Evolutionary conservation across 2,797 vertebrate genomes (phyloP), one percentile per base, ranked within the genome.

Genomic region (Emydoidea blandingii): DNA sequence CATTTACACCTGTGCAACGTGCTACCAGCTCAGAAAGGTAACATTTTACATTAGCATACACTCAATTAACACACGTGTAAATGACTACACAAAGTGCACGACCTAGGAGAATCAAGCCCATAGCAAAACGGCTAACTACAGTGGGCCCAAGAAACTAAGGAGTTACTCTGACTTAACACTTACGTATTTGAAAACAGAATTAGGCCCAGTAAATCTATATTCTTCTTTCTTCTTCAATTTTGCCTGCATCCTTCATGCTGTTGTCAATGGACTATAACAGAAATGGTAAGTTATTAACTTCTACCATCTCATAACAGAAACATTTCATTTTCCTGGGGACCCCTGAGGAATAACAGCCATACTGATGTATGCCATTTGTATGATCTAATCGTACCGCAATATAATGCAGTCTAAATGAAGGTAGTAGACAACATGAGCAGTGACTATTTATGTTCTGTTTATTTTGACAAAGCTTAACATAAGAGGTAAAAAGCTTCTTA

Each of bases 391-490:
- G 34, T 84, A 54, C 8, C 86, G 29, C 15, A 89, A 49, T 88
- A 90, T 18, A 44, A 0, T 44, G 23, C 53, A 31, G 14, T 72
- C 5, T 44, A 87, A 47, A 12, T 5, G 34, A 79, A 56, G 7
- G 9, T 2, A 50, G n/a, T 1, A 29, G 25, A 8, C 7, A 92
- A 86, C 85, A 27, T 10, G 80, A 94, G 8, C 3, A 31, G 27
- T 81, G 92, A 54, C 1, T 12, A 81, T 29, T 44, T 92, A 85
- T 89, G 91, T 92, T 87, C 49, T 12, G 2, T 92, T 87, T 87
- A 56, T 87, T 92, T 44, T 87, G 83, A 68, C 3, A 47, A 91
- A 50, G 12, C 65, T 68, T 44, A 59, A 50, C 74, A 50, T 84
- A 86, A 85, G 0, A 81, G 72, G 85, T 68, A 0, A 87, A 81